Base-by-base conservation (phyloP, 2,888 invertebrate genomes). In the Calliopum simillimum region DNA sequence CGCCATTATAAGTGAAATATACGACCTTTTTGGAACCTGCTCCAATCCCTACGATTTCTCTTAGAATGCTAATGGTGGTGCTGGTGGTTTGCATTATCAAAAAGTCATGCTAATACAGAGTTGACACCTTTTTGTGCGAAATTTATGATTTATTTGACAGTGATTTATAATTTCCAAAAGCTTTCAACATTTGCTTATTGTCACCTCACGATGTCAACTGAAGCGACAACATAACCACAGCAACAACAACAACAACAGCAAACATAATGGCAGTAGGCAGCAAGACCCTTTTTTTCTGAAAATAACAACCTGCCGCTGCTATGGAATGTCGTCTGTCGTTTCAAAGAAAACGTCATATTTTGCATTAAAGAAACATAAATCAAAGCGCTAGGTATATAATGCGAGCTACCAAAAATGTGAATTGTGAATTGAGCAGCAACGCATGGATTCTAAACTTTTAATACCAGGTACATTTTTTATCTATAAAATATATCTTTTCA, bases 71-170 rank as follows among this genome's bases (percentile, higher is more conserved):
- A n/a, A n/a, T n/a, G n/a, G n/a, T n/a, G n/a, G n/a, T n/a, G n/a
- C n/a, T n/a, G n/a, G n/a, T n/a, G n/a, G n/a, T n/a, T n/a, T n/a
- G 8, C 33, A 8, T 33, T 33, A 33, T 8, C 33, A 33, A 53
- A 53, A 13, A 12, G 12, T 12, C 2, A 53, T n/a, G n/a, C 53
- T 19, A 19, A 21, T 8, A 53, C 23, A 12, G 23, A n/a, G n/a
- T 21, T 53, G 16, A 53, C 53, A 53, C 53, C 53, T 33, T 33
- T 33, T 33, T 33, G 33, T 33, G 33, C 8, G 33, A 33, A 33
- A 33, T 33, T 33, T 43, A n/a, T 62, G 62, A 62, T 46, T 62
- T 62, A 62, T 62, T 62, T 44, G 62, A 62, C 62, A n/a, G 13
- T 23, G 44, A 62, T 62, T 62, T 23, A 62, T 62, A 62, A 62